Conservation (phyloP, 1,140 invertebrate species). For the Dinoponera quadriceps region DNA sequence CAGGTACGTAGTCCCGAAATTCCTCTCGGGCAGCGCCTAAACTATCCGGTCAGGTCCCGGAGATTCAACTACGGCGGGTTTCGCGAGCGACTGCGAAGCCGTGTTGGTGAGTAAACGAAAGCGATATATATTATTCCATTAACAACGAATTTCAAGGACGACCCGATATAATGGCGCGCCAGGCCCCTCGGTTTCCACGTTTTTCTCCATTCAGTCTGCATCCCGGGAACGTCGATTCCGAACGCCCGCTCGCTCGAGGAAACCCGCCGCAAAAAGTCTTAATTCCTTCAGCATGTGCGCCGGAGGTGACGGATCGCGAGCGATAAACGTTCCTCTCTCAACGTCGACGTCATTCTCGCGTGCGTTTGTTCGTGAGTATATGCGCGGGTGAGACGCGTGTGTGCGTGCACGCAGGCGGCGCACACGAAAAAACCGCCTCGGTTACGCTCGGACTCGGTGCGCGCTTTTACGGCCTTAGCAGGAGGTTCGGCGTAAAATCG, state of each 20-base stretch:
- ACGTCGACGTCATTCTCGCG: constrained; percentile 18
- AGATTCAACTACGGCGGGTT: background rate
- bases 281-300: constrained; percentile 79
- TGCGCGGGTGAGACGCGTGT: background rate
- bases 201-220: constrained; percentile 39
- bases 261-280: constrained; percentile 73
- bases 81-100: background rate
- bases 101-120: constrained; percentile 57
- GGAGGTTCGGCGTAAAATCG: constrained; percentile 50
- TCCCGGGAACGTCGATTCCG: constrained; percentile 27
- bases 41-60: background rate
- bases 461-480: constrained; percentile 46
- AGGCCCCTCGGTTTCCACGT: constrained; percentile 7
- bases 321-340: constrained; percentile 69
- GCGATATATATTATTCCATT: constrained; percentile 36
- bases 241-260: constrained; percentile 57
- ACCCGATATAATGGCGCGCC: constrained; percentile 3
- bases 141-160: constrained; percentile 36
- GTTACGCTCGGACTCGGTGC: constrained; percentile 40
- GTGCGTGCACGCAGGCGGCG: background rate
- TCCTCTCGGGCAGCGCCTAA: background rate
- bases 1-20: constrained; percentile 50
- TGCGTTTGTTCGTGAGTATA: background rate
- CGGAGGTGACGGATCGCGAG: constrained; percentile 72
- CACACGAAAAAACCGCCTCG: constrained; percentile 47